Percentiles rank a stretch among this genome's conserved stretches.
Conservation (phyloP, 2,113 vertebrate genomes). For the Muscicapa adusta region DNA sequence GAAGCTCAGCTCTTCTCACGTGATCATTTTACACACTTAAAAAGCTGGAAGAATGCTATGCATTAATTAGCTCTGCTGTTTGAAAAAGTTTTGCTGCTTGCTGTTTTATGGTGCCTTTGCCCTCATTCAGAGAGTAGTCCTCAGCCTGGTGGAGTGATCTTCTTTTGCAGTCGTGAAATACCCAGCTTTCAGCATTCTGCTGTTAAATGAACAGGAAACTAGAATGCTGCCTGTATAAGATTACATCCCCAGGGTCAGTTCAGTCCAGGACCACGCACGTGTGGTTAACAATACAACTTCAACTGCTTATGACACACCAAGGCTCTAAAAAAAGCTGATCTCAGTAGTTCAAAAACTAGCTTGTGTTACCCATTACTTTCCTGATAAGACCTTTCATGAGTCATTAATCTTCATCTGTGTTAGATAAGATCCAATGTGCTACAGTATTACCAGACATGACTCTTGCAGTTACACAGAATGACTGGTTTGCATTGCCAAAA, state of each 20-base stretch:
- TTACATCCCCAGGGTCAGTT: conserved; percentile 33
- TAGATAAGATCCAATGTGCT: conserved; percentile 7
- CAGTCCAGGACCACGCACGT: background rate
- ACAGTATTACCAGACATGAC: background rate
- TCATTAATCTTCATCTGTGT: conserved; percentile 28
- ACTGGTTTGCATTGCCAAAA: background rate
- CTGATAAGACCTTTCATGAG: conserved; percentile 46
- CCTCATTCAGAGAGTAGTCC: background rate
- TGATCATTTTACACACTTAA: background rate
- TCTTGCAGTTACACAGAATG: background rate
- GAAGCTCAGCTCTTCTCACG: background rate
- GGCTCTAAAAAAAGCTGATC: conserved; percentile 27
- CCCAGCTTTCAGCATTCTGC: background rate
- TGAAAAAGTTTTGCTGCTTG: background rate
- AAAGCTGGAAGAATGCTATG: background rate
- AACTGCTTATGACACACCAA: background rate
- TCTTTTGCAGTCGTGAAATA: background rate
- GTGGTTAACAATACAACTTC: background rate
- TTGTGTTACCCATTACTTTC: conserved; percentile 27
- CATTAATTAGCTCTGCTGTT: background rate
- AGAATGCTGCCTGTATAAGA: background rate
- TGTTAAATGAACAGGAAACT: conserved; percentile 29
- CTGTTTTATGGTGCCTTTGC: background rate
- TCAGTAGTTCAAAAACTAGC: conserved; percentile 35
- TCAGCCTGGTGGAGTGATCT: background rate